Conservation (phyloP, 2,888 invertebrate genomes). For the Pristionchus maxplancki region DNA sequence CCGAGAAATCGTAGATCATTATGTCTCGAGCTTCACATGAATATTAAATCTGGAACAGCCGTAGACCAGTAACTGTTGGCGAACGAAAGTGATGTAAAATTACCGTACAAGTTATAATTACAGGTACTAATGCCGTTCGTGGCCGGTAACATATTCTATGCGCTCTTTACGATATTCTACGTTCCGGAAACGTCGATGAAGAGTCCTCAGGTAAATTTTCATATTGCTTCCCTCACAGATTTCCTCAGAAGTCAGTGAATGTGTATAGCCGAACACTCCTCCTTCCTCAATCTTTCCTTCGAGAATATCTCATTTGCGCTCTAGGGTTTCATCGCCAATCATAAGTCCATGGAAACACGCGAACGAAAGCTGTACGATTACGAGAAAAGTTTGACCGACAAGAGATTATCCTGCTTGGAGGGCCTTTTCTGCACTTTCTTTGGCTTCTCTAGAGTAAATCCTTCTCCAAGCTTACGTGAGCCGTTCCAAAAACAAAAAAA, state of each 20-base stretch:
- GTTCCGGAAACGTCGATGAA: conserved; percentile 70
- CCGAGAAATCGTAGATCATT: not conserved
- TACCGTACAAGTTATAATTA: not conserved
- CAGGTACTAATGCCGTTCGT: conserved; percentile 69
- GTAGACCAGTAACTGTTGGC: not conserved
- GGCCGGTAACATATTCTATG: conserved; percentile 66
- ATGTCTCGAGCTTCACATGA: not conserved
- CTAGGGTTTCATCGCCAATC: not conserved
- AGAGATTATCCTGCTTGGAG: not conserved
- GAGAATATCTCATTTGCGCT: conserved; percentile 27
- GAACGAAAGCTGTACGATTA: conserved; percentile 5
- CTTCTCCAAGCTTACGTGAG: not conserved
- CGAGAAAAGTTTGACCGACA: not conserved
- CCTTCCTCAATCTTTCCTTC: not conserved
- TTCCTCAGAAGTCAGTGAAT: not conserved
- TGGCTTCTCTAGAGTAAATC: not conserved
- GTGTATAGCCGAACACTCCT: not conserved
- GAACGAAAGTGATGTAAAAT: not conserved
- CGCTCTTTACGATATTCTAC: conserved; percentile 58
- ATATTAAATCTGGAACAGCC: not conserved
- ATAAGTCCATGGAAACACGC: not conserved
- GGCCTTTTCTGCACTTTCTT: not conserved
- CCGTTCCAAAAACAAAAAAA: not conserved
- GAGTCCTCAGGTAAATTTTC: conserved; percentile 67
- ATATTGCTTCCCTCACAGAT: not conserved